Conservation (phyloP, 2,797 vertebrate species). For the Buceros bicornis region DNA sequence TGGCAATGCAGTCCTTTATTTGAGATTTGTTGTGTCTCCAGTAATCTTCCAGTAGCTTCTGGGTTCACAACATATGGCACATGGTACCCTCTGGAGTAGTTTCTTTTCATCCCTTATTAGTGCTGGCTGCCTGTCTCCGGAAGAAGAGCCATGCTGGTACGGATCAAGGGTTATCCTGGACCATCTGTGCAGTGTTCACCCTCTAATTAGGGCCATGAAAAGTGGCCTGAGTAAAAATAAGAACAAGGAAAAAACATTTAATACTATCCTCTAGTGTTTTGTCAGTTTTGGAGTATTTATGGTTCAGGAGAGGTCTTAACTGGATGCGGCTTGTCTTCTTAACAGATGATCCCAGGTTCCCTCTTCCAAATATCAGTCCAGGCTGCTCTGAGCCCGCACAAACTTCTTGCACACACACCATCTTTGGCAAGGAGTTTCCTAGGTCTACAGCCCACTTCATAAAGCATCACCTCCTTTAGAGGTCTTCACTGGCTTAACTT, state of each 20-base stretch:
- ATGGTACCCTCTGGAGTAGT: not conserved
- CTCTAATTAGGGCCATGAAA: not conserved
- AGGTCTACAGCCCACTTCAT: not conserved
- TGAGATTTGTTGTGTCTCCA: not conserved
- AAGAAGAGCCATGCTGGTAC: not conserved
- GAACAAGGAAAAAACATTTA: not conserved
- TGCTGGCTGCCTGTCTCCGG: not conserved
- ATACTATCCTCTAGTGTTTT: not conserved
- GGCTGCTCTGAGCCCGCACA: not conserved
- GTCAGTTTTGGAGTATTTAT: not conserved
- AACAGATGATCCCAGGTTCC: not conserved
- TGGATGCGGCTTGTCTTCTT: not conserved
- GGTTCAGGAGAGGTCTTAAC: not conserved
- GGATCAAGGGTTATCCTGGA: not conserved
- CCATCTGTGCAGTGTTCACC: not conserved
- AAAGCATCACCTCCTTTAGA: not conserved
- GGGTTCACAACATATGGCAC: not conserved
- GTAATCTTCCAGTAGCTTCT: not conserved
- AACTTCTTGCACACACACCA: not conserved
- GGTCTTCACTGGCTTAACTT: not conserved
- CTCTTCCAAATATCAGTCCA: not conserved
- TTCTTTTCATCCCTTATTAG: not conserved
- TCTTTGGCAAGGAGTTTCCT: not conserved
- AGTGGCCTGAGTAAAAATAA: not conserved
- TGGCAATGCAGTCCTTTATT: not conserved